Percentiles rank a stretch among this genome's conserved stretches.
These are phyloP conservation scores for Microplitis deprimator DNA, from an alignment of 2,888 invertebrate genomes.

Conservation along the genomic window DNA sequence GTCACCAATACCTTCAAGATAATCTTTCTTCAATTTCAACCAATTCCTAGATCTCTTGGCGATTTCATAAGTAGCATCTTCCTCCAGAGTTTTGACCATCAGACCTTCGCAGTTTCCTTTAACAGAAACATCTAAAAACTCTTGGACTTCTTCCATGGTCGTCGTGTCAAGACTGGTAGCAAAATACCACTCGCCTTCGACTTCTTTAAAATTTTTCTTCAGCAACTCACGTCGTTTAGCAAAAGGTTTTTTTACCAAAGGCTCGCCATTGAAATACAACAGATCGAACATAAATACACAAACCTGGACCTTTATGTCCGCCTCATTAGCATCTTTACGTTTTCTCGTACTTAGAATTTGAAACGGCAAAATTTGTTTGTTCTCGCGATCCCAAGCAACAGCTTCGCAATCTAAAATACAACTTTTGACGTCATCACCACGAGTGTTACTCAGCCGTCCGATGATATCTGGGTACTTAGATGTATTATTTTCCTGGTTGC, in stretches of 20 bases:
- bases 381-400: conserved; percentile 94
- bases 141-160: conserved; percentile 92
- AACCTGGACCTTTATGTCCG: conserved; percentile 88
- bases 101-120: conserved; percentile 98
- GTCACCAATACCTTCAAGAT: conserved; percentile 96
- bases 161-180: conserved; percentile 87
- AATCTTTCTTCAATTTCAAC: conserved; percentile 98
- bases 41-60: conserved; percentile 95
- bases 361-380: conserved; percentile 93
- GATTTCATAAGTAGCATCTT: conserved; percentile 95
- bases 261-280: conserved; percentile 89
- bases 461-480: conserved; percentile 97
- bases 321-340: conserved; percentile 87
- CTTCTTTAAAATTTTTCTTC: conserved; percentile 79
- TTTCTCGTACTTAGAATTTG: conserved; percentile 96
- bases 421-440: conserved; percentile 76
- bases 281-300: conserved; percentile 98
- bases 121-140: conserved; percentile 94
- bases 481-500: conserved; percentile 96
- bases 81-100: conserved; percentile 96
- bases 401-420: conserved; percentile 97
- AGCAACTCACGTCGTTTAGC: conserved; percentile 82
- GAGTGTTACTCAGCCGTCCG: conserved; percentile 77
- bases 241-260: conserved; percentile 87
- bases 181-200: conserved; percentile 89